Evolutionary conservation across 2,113 vertebrate species (phyloP), one percentile per base, ranked within the genome.

Genomic region (Hucho hucho): DNA sequence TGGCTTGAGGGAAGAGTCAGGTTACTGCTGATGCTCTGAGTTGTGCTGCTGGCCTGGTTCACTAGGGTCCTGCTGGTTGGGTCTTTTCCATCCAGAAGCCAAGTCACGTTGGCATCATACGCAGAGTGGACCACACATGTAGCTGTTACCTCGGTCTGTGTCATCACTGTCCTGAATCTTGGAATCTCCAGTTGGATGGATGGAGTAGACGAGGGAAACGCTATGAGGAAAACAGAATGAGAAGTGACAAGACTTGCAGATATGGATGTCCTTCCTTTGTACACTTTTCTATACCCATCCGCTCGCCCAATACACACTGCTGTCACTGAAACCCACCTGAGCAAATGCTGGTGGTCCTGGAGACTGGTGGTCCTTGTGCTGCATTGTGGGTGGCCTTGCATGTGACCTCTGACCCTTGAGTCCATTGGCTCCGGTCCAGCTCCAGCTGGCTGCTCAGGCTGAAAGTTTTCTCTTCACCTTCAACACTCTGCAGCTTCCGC

Each of bases 371-470:
- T n/a, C n/a, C n/a, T n/a, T n/a, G n/a, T 11, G 37, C 37, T 43
- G 37, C 37, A 0, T 79, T 66, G 24, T 83, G 82, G 0, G 0
- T n/a, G 0, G 81, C 72, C 7, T 59, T 76, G 85, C 91, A 94
- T 0, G 63, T 75, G 67, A 87, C 92, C 0, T 0, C 58, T 6
- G 75, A 79, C 59, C 86, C 84, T 0, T 6, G 4, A 0, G 0
- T 4, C 89, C 90, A 92, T 1, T 69, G 1, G 1, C 0, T 0
- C 28, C 0, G 37, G 37, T 43, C 37, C 37, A 22, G 64, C 49
- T 69, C n/a, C 53, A 93, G 66, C 65, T 87, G 81, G 66, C 84
- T 90, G 73, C 13, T 88, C 1, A 64, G 24, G 67, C 3, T 87
- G 77, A 81, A 89, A 1, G 69, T 81, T 65, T 56, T 76, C 0